phyloP scores from a whole-genome alignment of 2,888 invertebrate genomes.

The Temnothorax ravouxi region DNA sequence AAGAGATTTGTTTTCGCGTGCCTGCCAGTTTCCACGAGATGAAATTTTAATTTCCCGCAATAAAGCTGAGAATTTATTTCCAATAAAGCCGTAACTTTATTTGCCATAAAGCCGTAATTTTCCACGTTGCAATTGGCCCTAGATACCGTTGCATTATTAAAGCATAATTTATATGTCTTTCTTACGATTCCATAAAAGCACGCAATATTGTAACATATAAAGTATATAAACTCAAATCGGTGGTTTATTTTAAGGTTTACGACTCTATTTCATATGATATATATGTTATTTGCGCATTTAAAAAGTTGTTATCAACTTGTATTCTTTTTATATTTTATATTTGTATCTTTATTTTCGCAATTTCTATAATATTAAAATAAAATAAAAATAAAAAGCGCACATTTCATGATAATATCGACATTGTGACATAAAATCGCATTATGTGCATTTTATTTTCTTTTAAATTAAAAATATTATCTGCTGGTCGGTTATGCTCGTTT shows the following conservation, averaged over 20 bases:
- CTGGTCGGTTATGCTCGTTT: background rate
- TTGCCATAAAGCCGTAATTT: conserved; percentile 26
- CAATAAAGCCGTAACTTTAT: conserved; percentile 35
- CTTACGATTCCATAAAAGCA: conserved; percentile 31
- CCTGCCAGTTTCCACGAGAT: background rate
- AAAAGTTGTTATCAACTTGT: background rate
- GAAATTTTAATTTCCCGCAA: conserved; percentile 36
- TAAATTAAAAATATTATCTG: background rate
- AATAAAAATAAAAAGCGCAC: background rate
- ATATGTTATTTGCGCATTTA: background rate
- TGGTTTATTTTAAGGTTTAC: conserved; percentile 12
- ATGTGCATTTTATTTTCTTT: background rate
- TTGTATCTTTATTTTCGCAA: background rate
- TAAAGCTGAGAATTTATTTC: conserved; percentile 42
- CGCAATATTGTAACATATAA: conserved; percentile 18
- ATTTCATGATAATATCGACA: background rate
- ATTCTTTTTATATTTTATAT: background rate
- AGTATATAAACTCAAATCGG: background rate
- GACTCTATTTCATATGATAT: background rate
- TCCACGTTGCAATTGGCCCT: conserved; percentile 5
- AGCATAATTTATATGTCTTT: conserved; percentile 27
- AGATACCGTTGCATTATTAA: conserved; percentile 18
- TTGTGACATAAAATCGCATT: background rate
- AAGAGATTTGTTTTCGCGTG: conserved; percentile 20
- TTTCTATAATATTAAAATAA: background rate